Evolutionary conservation across 2,797 vertebrate species (phyloP).

Genomic region (Pipistrellus kuhlii): DNA sequence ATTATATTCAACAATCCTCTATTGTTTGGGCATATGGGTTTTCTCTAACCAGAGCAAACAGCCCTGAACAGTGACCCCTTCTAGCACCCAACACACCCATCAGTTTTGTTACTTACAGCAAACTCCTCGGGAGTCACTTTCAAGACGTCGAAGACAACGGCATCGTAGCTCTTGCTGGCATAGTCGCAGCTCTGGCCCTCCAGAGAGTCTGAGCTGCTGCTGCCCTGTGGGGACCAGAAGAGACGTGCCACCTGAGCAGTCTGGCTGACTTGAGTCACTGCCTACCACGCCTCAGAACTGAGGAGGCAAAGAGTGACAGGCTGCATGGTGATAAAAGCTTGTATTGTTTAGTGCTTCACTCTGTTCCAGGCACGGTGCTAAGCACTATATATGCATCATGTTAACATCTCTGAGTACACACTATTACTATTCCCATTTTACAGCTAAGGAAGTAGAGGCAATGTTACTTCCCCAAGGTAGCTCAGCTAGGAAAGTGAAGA

Average conservation of each 20-base stretch:
- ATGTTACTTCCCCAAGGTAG: neutral
- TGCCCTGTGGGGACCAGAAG: constrained; percentile 86
- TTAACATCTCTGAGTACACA: neutral
- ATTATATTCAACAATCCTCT: neutral
- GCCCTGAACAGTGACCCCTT: neutral
- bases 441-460: neutral
- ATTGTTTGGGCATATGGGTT: neutral
- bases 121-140: constrained; percentile 99
- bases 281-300: neutral
- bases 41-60: neutral
- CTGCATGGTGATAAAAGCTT: rapidly evolving
- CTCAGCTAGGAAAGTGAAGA: neutral
- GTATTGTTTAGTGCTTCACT: rapidly evolving
- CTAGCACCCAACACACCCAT: neutral
- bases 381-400: neutral
- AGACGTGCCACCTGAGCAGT: neutral
- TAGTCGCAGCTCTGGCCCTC: constrained; percentile 94
- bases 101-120: constrained; percentile 91
- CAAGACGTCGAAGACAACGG: constrained; percentile 96
- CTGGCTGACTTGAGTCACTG: neutral
- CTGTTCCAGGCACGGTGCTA: neutral
- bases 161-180: constrained; percentile 96
- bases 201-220: constrained; percentile 97
- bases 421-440: neutral
- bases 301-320: neutral